phyloP scores from a whole-genome alignment of 2,113 vertebrate genomes.

The Centropus unirufus region DNA sequence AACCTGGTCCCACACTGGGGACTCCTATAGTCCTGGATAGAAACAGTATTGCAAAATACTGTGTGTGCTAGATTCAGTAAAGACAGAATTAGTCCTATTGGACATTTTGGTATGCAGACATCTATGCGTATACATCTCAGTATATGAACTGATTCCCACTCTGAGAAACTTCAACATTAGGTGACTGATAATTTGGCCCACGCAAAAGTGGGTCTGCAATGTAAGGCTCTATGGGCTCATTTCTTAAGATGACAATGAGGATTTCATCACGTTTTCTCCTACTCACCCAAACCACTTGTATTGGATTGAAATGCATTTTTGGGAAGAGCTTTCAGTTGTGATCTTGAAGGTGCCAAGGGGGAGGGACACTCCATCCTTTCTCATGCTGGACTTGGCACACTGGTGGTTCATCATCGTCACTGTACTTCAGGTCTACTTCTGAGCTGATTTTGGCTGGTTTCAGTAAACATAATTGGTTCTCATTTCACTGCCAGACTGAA shows the following conservation, averaged over 20 bases:
- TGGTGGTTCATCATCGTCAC: not conserved
- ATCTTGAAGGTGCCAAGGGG: not conserved
- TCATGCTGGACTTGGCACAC: not conserved
- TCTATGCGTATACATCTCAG: not conserved
- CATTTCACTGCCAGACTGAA: not conserved
- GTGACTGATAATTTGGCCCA: accelerated
- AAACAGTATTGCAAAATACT: not conserved
- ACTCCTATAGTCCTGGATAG: not conserved
- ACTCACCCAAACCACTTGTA: not conserved
- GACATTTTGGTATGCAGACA: not conserved
- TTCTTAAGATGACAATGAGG: not conserved
- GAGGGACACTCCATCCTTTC: not conserved
- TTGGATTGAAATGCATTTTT: not conserved
- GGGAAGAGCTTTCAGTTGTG: not conserved
- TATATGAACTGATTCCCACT: not conserved
- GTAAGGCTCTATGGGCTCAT: not conserved
- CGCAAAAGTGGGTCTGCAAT: not conserved
- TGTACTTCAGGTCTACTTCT: not conserved
- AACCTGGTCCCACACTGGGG: not conserved
- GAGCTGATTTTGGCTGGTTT: not conserved
- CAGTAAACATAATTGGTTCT: not conserved
- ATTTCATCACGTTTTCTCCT: not conserved
- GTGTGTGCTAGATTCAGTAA: not conserved
- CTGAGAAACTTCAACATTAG: not conserved
- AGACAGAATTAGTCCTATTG: not conserved